These are phyloP conservation scores for Serripes groenlandicus DNA, from an alignment of 2,888 invertebrate species.

Conservation along the genomic window DNA sequence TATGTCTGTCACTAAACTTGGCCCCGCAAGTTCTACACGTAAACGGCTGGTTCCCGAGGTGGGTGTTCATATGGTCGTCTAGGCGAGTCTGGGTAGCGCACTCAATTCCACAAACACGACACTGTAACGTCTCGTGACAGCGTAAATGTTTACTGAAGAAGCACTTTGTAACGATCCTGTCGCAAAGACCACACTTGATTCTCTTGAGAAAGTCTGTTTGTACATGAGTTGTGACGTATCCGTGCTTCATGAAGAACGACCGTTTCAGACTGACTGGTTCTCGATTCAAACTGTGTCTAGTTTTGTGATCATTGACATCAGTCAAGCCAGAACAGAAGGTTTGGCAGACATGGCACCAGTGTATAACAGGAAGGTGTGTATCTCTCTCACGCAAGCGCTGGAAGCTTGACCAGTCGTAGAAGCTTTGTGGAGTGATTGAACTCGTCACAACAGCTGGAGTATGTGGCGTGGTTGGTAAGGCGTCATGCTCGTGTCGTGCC, in stretches of 20 bases:
- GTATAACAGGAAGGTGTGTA: background rate
- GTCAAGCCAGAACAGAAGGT: constrained; percentile 14
- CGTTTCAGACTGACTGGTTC: constrained; percentile 28
- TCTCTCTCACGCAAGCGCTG: background rate
- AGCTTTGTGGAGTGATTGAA: background rate
- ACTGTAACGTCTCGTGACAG: constrained; percentile 39
- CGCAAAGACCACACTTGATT: constrained; percentile 46
- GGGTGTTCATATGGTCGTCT: constrained; percentile 44
- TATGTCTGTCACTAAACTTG: constrained; percentile 38
- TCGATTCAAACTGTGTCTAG: constrained; percentile 15
- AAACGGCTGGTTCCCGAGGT: constrained; percentile 25
- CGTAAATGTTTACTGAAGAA: constrained; percentile 44
- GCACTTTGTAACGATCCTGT: constrained; percentile 37
- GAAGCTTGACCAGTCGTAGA: constrained; percentile 21
- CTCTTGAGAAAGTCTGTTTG: constrained; percentile 27
- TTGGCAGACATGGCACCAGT: constrained; percentile 51
- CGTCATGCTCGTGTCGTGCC: background rate
- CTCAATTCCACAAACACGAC: constrained; percentile 43
- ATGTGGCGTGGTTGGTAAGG: background rate
- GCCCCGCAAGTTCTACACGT: constrained; percentile 37
- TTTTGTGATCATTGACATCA: constrained; percentile 28
- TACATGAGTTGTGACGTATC: constrained; percentile 35
- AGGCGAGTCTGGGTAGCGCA: constrained; percentile 31
- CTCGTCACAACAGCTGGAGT: constrained; percentile 26
- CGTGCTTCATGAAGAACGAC: constrained; percentile 28